A percentile compares a stretch with the other conserved stretches of the same genome.
Conservation (phyloP, 2,888 invertebrate genomes). For the Melinaea marsaeus region DNA sequence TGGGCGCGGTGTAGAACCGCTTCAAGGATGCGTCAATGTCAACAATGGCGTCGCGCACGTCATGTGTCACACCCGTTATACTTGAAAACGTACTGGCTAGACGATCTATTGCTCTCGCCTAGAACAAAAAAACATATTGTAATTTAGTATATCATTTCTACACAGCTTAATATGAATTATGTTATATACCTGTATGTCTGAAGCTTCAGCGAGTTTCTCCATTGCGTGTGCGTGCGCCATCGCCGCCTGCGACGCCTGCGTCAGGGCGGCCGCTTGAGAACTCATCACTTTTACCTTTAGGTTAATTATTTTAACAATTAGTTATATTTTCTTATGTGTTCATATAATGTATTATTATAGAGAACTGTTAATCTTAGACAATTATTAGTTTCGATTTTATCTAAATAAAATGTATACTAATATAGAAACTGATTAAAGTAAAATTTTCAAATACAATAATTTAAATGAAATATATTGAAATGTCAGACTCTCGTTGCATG, state of each 20-base stretch:
- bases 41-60: conserved; percentile 56
- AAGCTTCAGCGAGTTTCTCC: conserved; percentile 64
- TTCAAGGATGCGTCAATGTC: conserved; percentile 67
- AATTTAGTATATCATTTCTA: neutral
- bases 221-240: conserved; percentile 57
- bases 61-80: conserved; percentile 54
- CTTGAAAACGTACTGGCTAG: conserved; percentile 59
- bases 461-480: too few species aligned
- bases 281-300: conserved; percentile 63
- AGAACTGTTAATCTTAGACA: too few species aligned
- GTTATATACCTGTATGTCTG: conserved; percentile 58
- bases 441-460: too few species aligned
- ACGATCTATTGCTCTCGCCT: conserved; percentile 65
- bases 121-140: conserved; percentile 19
- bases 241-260: conserved; percentile 60
- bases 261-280: conserved; percentile 59
- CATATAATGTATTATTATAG: too few species aligned
- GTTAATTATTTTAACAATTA: too few species aligned
- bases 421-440: too few species aligned
- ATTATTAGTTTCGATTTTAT: too few species aligned
- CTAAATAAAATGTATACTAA: too few species aligned
- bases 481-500: too few species aligned
- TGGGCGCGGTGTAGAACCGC: conserved; percentile 57
- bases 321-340: too few species aligned
- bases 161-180: neutral